These are phyloP conservation scores for Brachionus plicatilis DNA, from an alignment of 1,140 invertebrate species.

Conservation along the genomic window DNA sequence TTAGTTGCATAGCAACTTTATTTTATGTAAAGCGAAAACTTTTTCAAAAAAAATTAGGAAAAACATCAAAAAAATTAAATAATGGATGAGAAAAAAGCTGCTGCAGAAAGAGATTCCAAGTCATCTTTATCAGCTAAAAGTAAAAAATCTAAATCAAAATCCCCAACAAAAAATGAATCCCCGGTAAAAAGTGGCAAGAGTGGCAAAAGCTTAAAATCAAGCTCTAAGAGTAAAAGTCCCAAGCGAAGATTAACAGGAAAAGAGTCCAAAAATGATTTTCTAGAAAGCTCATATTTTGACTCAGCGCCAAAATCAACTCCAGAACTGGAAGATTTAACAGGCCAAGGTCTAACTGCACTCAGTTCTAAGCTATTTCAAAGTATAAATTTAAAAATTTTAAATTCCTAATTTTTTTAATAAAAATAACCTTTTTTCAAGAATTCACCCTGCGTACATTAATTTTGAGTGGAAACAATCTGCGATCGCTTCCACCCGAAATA, in stretches of 20 bases:
- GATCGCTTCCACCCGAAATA: constrained; percentile 50
- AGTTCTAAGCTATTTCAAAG: constrained; percentile 44
- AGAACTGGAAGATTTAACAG: constrained; percentile 44
- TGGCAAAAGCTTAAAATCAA: constrained; percentile 7
- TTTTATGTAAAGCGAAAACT: background rate
- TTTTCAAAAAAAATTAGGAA: background rate
- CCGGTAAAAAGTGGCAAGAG: constrained; percentile 13
- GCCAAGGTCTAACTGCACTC: constrained; percentile 48
- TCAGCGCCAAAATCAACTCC: constrained; percentile 18
- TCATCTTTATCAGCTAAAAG: background rate
- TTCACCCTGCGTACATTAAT: constrained; percentile 42
- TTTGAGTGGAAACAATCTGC: constrained; percentile 53
- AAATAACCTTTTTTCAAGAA: background rate
- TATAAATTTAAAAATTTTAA: constrained; percentile 38
- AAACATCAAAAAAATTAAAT: background rate
- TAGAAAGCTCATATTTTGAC: background rate
- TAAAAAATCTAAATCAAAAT: constrained; percentile 36
- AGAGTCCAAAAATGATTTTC: background rate
- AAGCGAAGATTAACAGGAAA: background rate
- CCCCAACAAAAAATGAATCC: background rate
- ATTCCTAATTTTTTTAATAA: background rate
- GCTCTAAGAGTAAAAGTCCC: constrained; percentile 11
- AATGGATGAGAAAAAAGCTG: background rate
- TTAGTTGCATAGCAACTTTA: constrained; percentile 27
- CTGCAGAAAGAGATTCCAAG: background rate